These are phyloP conservation scores for Ophion slaviceki DNA, from an alignment of 2,888 invertebrate species.

Conservation along the genomic window DNA sequence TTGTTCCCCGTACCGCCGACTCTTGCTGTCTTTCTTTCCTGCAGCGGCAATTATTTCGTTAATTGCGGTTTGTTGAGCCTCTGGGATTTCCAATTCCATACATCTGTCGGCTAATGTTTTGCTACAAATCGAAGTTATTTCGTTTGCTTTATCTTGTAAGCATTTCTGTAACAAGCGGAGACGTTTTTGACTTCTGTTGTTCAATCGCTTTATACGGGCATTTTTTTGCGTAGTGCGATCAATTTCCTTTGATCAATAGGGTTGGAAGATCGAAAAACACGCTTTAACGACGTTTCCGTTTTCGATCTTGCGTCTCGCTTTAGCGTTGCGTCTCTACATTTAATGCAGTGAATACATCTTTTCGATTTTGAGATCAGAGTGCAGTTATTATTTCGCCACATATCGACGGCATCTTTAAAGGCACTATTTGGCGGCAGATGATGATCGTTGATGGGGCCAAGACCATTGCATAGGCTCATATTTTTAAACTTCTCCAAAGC, in stretches of 20 bases:
- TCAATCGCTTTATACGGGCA: conserved; percentile 26
- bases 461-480: conserved; percentile 23
- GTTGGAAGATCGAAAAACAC: conserved; percentile 15
- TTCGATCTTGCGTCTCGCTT: conserved; percentile 20
- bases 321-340: conserved; percentile 8
- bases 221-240: conserved; percentile 6
- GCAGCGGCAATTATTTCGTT: conserved; percentile 18
- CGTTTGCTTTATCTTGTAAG: conserved; percentile 3
- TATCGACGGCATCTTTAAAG: conserved; percentile 37
- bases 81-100: neutral
- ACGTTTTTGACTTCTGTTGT: conserved; percentile 35
- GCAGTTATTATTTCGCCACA: conserved; percentile 48
- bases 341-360: conserved; percentile 44
- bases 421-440: conserved; percentile 24
- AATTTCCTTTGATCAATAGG: conserved; percentile 19
- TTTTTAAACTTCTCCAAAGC: conserved; percentile 25
- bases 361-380: conserved; percentile 37
- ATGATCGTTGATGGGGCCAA: conserved; percentile 40
- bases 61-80: conserved; percentile 1
- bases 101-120: conserved; percentile 1
- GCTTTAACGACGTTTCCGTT: neutral
- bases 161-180: conserved; percentile 18
- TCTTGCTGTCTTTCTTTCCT: conserved; percentile 12
- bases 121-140: neutral
- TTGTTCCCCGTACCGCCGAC: conserved; percentile 40